Evolutionary conservation across 2,113 vertebrate genomes (phyloP), one percentile per base, ranked within the genome.

Genomic region (Aphyosemion australe): DNA sequence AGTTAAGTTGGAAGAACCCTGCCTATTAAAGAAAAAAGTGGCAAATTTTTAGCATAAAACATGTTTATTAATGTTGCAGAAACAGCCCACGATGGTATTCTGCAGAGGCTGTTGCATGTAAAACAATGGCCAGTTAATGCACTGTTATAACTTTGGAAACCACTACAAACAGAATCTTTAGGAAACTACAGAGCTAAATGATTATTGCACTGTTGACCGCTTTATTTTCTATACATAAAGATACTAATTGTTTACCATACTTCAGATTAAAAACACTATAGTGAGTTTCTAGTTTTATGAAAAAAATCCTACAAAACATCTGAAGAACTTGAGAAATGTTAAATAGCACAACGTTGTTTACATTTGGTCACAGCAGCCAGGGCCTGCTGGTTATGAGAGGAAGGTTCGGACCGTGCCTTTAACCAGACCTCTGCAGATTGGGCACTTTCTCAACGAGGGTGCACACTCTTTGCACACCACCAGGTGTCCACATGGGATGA

Each of bases 401-500:
- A 91, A 91, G 9, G 95, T 94, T 65, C 92, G 93, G 47, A 98
- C 93, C 0, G 90, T 94, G 50, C 93, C 94, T 65, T 50, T 90
- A 16, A 98, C 90, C 64, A 88, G 83, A 0, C 93, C 94, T 84
- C 96, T 92, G 87, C 96, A 98, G 86, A 98, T 94, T 0, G 96
- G 96, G 70, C 97, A 98, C 66, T 84, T 89, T n/a, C 88, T 83
- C 57, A 98, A 76, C 1, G 84, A 94, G 1, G 94, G 90, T 0
- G 95, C 94, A 1, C 96, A 99, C 18, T 94, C 93, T 10, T 89
- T 83, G 31, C 96, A 99, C 46, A 94, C 94, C 67, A 96, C 94
- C 76, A 96, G 85, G 85, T 98, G 96, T 65, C 96, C 95, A 19
- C 96, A 97, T 1, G 96, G 96, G 37, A 98, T 93, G 45, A 99